phyloP scores from a whole-genome alignment of 2,888 invertebrate species.

The Urechis unicinctus region DNA sequence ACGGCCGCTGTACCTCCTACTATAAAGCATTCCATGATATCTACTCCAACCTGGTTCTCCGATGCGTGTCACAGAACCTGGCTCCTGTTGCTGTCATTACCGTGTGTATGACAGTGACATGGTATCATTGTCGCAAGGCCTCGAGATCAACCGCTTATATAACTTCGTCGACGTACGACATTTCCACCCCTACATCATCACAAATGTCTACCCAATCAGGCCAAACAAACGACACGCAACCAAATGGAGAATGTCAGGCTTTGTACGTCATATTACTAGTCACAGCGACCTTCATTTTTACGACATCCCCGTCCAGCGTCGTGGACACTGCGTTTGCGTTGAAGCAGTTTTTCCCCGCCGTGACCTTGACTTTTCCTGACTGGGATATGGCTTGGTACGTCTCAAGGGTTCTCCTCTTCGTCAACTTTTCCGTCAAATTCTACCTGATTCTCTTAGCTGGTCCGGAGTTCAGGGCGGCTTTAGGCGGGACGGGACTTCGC shows the following conservation, averaged over 20 bases:
- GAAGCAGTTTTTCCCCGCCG: background rate
- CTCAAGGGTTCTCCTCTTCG: constrained; percentile 4
- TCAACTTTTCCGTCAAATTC: constrained; percentile 15
- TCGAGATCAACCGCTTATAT: background rate
- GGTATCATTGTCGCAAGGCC: background rate
- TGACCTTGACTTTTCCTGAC: background rate
- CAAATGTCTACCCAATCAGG: background rate
- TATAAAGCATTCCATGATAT: constrained; percentile 13
- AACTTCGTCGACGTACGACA: background rate
- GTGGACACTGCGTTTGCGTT: constrained; percentile 3
- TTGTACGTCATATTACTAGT: constrained; percentile 1
- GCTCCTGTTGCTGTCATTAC: constrained; percentile 13
- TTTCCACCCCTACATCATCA: background rate
- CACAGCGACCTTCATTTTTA: constrained; percentile 8
- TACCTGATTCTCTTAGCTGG: constrained; percentile 3
- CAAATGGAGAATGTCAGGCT: background rate
- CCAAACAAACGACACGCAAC: background rate
- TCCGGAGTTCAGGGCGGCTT: background rate
- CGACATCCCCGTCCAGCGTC: constrained; percentile 8
- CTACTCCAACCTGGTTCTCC: constrained; percentile 15
- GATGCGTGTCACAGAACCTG: constrained; percentile 3
- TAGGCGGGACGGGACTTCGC: background rate
- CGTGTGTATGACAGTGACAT: constrained; percentile 3
- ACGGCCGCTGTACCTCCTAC: constrained; percentile 11
- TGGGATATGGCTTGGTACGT: constrained; percentile 6